phyloP scores from a whole-genome alignment of 2,797 vertebrate genomes.

The Rachycentron canadum region DNA sequence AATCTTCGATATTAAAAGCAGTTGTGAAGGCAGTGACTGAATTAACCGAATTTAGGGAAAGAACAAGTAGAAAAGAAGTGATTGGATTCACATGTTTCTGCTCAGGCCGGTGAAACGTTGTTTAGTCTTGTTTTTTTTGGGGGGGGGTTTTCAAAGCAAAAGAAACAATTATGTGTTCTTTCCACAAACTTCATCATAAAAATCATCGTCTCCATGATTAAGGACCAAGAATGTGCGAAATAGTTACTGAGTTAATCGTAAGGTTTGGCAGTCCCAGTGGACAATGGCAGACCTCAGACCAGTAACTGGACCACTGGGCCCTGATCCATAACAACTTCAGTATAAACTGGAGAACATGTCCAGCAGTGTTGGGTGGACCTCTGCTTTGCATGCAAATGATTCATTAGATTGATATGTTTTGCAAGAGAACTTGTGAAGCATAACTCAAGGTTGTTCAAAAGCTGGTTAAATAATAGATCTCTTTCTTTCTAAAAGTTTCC shows the following conservation, averaged over 20 bases:
- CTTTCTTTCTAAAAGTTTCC: not conserved
- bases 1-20: not conserved
- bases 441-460: not conserved
- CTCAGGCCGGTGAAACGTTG: conserved; percentile 2
- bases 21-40: not conserved
- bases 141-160: too few relatives aligned
- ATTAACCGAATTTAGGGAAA: not conserved
- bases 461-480: not conserved
- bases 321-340: conserved; percentile 33
- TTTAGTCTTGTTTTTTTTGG: not conserved
- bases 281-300: conserved; percentile 46
- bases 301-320: conserved; percentile 27
- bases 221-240: conserved; percentile 39
- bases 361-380: conserved; percentile 36
- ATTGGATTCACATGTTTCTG: conserved; percentile 41
- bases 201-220: conserved; percentile 29
- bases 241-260: conserved; percentile 37
- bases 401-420: conserved; percentile 33
- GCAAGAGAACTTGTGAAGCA: not conserved
- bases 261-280: conserved; percentile 45
- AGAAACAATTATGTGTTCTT: conserved; percentile 45
- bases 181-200: conserved; percentile 41
- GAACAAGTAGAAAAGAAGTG: not conserved
- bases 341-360: conserved; percentile 24
- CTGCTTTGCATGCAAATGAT: conserved; percentile 22